These are phyloP conservation scores for Drosophila maculinotata DNA, from an alignment of 2,888 invertebrate species.

Conservation along the genomic window DNA sequence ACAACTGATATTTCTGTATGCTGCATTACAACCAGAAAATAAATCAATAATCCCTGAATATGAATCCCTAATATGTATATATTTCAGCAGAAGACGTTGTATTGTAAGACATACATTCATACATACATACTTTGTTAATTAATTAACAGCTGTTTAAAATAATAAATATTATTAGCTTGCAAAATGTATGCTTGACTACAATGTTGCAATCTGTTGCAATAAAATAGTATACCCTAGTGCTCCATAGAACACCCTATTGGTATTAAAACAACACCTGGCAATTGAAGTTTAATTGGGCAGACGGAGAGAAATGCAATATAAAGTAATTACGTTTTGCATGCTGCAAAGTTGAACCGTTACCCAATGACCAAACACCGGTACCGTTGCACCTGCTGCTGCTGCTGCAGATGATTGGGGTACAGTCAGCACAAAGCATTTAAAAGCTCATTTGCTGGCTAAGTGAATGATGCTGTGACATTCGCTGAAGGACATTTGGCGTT, in stretches of 20 bases:
- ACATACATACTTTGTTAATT: not conserved
- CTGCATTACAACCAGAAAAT: too few relatives aligned
- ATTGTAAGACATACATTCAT: too few relatives aligned
- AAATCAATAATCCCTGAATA: too few relatives aligned
- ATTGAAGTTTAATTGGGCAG: conserved; percentile 72
- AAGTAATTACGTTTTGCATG: conserved; percentile 55
- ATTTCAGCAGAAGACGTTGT: too few relatives aligned
- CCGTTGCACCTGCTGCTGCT: not conserved
- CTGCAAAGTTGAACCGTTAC: conserved; percentile 11
- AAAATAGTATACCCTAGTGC: conserved; percentile 32
- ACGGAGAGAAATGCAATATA: conserved; percentile 56
- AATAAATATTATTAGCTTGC: too few relatives aligned
- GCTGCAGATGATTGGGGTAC: conserved; percentile 2
- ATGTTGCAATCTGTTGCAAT: not conserved
- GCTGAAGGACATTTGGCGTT: conserved; percentile 40
- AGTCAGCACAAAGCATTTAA: conserved; percentile 41
- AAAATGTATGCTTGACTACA: too few relatives aligned
- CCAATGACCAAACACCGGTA: too few relatives aligned
- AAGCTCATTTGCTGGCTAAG: conserved; percentile 42
- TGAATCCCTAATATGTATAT: too few relatives aligned
- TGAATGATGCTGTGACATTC: conserved; percentile 38
- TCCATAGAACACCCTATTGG: not conserved
- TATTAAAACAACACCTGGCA: conserved; percentile 62
- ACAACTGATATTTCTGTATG: too few relatives aligned
- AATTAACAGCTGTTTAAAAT: not conserved